A percentile compares a stretch with the other conserved stretches of the same genome.
phyloP scores from a whole-genome alignment of 1,140 invertebrate species.

The Dreissena polymorpha region DNA sequence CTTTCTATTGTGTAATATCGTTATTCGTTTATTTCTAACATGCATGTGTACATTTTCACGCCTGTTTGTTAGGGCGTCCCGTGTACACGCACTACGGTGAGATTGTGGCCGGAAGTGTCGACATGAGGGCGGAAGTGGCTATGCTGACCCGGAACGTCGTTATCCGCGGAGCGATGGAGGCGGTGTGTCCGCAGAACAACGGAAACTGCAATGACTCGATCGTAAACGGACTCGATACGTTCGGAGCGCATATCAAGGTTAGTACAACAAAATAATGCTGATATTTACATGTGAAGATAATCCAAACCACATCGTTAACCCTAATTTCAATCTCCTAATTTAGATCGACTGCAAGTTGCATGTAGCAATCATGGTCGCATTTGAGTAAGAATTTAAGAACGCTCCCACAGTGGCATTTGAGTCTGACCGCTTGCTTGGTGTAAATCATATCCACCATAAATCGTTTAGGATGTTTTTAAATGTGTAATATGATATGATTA shows the following conservation, averaged over 20 bases:
- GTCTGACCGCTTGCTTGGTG: too few species aligned
- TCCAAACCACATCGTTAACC: neutral
- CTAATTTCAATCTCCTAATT: neutral
- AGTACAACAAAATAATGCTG: neutral
- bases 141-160: constrained; percentile 62
- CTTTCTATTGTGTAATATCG: too few species aligned
- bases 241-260: constrained; percentile 65
- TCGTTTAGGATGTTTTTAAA: neutral
- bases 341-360: neutral
- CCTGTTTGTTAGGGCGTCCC: neutral
- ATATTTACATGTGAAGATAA: neutral
- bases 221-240: constrained; percentile 59
- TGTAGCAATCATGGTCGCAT: too few species aligned
- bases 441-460: neutral
- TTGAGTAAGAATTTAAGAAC: too few species aligned
- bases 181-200: constrained; percentile 45
- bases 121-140: constrained; percentile 64
- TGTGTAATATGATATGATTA: neutral
- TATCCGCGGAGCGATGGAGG: constrained; percentile 59
- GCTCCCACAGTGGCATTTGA: too few species aligned
- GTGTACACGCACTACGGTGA: constrained; percentile 61
- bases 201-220: constrained; percentile 45
- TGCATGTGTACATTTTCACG: neutral
- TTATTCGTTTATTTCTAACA: neutral
- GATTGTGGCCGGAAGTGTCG: constrained; percentile 54